Evolutionary conservation across 2,888 invertebrate species (phyloP), one percentile per base, ranked within the genome.

Genomic region (Amphipyra berbera): DNA sequence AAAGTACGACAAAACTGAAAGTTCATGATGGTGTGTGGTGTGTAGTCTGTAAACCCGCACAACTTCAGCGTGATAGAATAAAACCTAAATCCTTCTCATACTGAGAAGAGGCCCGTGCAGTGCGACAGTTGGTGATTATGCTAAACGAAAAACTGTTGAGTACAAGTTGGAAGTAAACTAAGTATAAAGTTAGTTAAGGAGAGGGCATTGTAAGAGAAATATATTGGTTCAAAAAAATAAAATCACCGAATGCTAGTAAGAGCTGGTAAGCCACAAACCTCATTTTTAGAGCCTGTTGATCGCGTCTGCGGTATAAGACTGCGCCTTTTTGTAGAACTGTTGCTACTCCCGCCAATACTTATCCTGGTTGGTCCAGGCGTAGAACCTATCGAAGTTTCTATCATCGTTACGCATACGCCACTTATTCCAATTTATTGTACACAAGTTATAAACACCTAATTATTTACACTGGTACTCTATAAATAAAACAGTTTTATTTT

Each of bases 271-370:
- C 21, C 2, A 76, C 83, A 64, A 79, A 93, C 94, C 90, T 93
- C 94, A 66, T 89, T 85, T 81, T 81, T 87, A 40, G 73, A 57
- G 40, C 78, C 79, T 53, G 82, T 75, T 61, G 83, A 78, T 46
- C 86, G 82, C 53, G 67, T 82, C 63, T 90, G 88, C 0, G 90
- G 88, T 55, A 92, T 86, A 14, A 93, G 87, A 84, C 91, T 94
- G 61, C 94, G 84, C 62, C 92, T 87, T 67, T 81, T 82, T 45
- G 90, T 83, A 21, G 91, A 86, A 78, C 82, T 87, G 60, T 79
- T 91, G 64, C 83, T 84, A 62, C 89, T 93, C 88, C 92, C 94
- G 91, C 92, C 91, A 90, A 90, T 68, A 84, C 94, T 91, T 46
- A 84, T 58, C 63, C 91, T 87, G 45, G 83, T 64, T 54, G 90